These are phyloP conservation scores for Ptychoptera albimana DNA, from an alignment of 2,888 invertebrate genomes.

Conservation along the genomic window DNA sequence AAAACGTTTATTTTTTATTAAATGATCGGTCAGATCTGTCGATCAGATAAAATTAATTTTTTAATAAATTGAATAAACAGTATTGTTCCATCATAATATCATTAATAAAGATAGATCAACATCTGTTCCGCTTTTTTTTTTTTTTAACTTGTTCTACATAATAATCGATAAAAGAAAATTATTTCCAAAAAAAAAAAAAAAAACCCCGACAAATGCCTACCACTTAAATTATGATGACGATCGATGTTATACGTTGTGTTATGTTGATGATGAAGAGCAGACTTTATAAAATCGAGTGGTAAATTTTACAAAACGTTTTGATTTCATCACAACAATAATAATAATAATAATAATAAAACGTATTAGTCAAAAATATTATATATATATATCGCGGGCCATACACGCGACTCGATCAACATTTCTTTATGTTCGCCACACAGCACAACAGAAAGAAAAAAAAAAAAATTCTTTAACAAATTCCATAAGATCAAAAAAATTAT, in stretches of 20 bases:
- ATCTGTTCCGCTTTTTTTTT: not conserved
- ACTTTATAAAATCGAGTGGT: too few species aligned
- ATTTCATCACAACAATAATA: not conserved
- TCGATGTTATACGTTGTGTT: too few species aligned
- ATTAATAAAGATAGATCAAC: not conserved
- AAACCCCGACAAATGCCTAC: too few species aligned
- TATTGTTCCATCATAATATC: not conserved
- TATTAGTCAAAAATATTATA: not conserved
- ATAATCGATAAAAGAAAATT: too few species aligned
- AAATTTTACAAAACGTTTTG: not conserved
- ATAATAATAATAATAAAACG: not conserved
- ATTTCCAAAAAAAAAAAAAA: too few species aligned
- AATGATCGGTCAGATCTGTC: not conserved
- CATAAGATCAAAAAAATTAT: too few species aligned
- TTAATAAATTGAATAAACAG: not conserved
- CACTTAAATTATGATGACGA: too few species aligned
- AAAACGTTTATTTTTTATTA: too few species aligned
- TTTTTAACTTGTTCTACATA: not conserved
- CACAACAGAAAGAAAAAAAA: too few species aligned
- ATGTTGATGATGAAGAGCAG: too few species aligned
- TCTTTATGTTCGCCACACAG: too few species aligned
- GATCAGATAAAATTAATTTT: not conserved
- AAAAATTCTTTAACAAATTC: too few species aligned
- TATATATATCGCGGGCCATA: not conserved
- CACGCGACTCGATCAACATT: not conserved